Evolutionary conservation across 1,140 invertebrate genomes (phyloP), one percentile per base, ranked within the genome.

Genomic region (Phortica variegata): DNA sequence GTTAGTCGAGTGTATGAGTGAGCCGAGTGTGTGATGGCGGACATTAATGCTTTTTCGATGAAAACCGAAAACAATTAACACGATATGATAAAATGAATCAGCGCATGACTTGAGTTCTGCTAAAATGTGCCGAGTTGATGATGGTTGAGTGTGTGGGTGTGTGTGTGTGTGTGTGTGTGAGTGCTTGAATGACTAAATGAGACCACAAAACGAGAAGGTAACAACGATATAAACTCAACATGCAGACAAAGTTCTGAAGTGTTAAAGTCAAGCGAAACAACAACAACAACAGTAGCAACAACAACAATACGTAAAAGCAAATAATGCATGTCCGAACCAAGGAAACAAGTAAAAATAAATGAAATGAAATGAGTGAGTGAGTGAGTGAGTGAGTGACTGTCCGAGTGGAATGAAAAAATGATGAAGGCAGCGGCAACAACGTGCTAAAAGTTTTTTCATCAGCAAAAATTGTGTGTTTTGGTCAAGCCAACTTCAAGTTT

Each of bases 41-140:
- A 26, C 23, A 26, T 26, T 26, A 26, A 26, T 26, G 23, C 10
- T 68, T 59, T 60, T 68, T 56, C 54, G 63, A 62, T 66, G 60
- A 54, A 58, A 68, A 68, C 60, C n/a, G 63, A 68, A 68, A 68
- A 68, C 63, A 68, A 68, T 68, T 68, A 68, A 68, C 63, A 69
- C 60, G 52, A 52, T 69, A 63, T 63, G 65, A 62, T 63, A 56
- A 59, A 61, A 61, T 51, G 62, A 61, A 41, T 47, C 43, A 37
- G 59, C 52, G 59, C 52, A 47, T 49, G 43, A 32, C 34, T 46
- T 46, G 26, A 29, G n/a, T n/a, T n/a, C n/a, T 29, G 26, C 6
- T 29, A 6, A 29, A 29, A 12, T 29, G 26, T 12, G 26, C 26
- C 26, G 12, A 29, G 12, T 6, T 12, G 6, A 29, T 7, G 6